phyloP scores from a whole-genome alignment of 2,113 vertebrate species.

The Gallinago paraguaiae region DNA sequence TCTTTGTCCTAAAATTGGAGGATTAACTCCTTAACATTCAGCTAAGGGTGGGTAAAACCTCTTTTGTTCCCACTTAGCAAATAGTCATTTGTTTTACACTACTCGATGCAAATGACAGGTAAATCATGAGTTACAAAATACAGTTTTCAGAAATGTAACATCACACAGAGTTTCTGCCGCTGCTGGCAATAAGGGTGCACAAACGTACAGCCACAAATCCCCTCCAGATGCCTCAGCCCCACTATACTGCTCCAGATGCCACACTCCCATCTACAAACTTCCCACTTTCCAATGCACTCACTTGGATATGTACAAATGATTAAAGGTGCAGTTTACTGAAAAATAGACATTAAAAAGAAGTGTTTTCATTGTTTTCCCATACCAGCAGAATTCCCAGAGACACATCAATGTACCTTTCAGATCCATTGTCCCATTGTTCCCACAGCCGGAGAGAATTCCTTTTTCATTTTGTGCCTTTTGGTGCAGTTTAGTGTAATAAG shows the following conservation, averaged over 20 bases:
- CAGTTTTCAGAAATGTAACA: neutral
- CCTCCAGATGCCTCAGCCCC: neutral
- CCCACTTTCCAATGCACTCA: neutral
- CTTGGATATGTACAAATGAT: neutral
- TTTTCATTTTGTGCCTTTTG: constrained; percentile 1
- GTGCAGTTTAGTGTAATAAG: constrained; percentile 20
- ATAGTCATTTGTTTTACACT: neutral
- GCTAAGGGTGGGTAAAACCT: neutral
- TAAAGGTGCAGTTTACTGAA: neutral
- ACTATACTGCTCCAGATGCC: neutral
- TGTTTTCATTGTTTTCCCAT: neutral
- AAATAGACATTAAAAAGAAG: neutral
- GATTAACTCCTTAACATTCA: neutral
- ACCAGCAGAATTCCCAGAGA: neutral
- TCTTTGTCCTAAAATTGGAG: neutral
- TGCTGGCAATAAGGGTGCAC: neutral
- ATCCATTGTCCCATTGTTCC: constrained; percentile 22
- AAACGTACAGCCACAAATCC: neutral
- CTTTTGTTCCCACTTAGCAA: neutral
- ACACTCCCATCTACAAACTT: neutral
- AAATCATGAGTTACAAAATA: neutral
- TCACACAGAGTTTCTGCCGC: neutral
- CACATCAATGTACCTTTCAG: neutral
- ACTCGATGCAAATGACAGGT: neutral
- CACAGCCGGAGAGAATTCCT: neutral